Conservation (phyloP, 2,797 vertebrate species). For the Malurus splendens region DNA sequence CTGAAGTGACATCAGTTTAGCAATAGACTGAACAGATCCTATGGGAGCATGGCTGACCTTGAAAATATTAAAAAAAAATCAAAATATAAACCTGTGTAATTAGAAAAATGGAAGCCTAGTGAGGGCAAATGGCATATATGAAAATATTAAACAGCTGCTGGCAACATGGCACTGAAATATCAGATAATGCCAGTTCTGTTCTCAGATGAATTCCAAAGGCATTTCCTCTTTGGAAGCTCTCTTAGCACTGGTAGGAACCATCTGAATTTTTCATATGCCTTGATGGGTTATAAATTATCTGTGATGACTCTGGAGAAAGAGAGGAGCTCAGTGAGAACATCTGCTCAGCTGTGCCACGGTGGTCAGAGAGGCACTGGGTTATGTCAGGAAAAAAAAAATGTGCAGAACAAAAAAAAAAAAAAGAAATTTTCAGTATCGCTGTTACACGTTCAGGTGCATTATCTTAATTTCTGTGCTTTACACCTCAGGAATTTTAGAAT, state of each 20-base stretch:
- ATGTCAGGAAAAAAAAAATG: neutral
- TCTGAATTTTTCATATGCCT: constrained; percentile 29
- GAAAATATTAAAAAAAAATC: neutral
- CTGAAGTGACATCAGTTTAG: neutral
- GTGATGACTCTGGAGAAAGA: neutral
- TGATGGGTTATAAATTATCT: constrained; percentile 40
- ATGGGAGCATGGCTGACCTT: neutral
- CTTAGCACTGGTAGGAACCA: neutral
- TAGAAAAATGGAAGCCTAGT: neutral
- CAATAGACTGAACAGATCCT: neutral
- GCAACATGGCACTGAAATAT: neutral
- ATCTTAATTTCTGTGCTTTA: neutral
- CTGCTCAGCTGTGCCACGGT: neutral
- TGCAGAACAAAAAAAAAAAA: neutral
- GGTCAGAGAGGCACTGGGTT: neutral
- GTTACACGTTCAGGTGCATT: neutral
- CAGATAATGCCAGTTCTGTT: constrained; percentile 26
- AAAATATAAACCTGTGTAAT: neutral
- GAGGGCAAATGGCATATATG: neutral
- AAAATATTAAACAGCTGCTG: constrained; percentile 38
- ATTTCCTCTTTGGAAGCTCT: constrained; percentile 17
- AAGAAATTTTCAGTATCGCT: neutral
- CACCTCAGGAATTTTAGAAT: neutral
- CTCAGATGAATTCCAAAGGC: constrained; percentile 27
- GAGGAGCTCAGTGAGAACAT: constrained; percentile 1